phyloP scores from a whole-genome alignment of 2,113 vertebrate genomes.

The Carlito syrichta region DNA sequence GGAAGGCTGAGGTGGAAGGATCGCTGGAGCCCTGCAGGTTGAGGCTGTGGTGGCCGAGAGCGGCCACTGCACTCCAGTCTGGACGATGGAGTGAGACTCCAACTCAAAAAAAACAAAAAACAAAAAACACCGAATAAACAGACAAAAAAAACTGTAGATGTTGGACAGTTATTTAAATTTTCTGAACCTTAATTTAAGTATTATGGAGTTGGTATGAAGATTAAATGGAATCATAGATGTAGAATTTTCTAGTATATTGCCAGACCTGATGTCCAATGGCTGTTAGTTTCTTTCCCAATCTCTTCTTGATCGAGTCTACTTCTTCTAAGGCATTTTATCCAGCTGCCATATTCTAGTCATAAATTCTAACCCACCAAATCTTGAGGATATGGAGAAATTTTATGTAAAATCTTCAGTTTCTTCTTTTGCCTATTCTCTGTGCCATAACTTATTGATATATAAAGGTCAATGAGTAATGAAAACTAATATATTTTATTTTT shows the following conservation, averaged over 20 bases:
- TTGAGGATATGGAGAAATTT: background rate
- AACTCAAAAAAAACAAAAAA: background rate
- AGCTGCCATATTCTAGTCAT: background rate
- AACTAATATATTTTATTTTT: conserved; percentile 1
- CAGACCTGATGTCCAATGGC: background rate
- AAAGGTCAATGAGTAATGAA: background rate
- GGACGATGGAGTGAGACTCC: too few species aligned
- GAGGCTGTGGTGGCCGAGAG: too few species aligned
- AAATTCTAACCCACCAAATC: background rate
- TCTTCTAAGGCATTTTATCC: background rate
- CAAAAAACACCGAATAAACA: too few species aligned
- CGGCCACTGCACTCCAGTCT: too few species aligned
- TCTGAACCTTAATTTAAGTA: background rate
- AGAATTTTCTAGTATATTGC: background rate
- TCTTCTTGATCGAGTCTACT: background rate
- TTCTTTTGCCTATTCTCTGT: background rate
- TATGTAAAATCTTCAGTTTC: conserved; percentile 16
- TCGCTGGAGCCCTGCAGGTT: too few species aligned
- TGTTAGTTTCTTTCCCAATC: background rate
- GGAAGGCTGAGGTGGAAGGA: too few species aligned
- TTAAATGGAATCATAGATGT: background rate
- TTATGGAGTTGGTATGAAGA: background rate
- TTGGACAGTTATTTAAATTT: background rate
- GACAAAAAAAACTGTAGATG: background rate
- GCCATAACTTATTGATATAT: background rate